Evolutionary conservation across 2,113 vertebrate species (phyloP).

Genomic region (Elanoides forficatus): DNA sequence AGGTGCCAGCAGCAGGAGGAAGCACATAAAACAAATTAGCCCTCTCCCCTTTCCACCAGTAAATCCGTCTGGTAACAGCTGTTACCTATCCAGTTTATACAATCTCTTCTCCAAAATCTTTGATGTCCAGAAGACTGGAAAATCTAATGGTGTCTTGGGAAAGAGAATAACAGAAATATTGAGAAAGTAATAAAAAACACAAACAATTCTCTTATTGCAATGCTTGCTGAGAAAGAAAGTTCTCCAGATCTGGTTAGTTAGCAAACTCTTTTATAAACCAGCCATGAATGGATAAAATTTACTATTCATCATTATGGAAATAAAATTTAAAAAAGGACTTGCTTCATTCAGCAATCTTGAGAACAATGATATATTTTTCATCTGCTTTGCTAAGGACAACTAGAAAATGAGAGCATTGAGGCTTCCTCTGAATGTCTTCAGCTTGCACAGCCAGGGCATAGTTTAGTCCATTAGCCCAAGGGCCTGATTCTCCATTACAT

Average conservation of each 20-base stretch:
- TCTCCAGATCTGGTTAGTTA: not conserved
- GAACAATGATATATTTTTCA: constrained; percentile 6
- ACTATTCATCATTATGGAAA: not conserved
- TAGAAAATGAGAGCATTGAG: not conserved
- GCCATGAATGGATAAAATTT: constrained; percentile 18
- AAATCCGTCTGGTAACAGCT: constrained; percentile 10
- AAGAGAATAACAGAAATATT: constrained; percentile 26
- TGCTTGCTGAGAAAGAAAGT: not conserved
- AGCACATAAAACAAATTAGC: constrained; percentile 23
- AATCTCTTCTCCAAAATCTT: constrained; percentile 20
- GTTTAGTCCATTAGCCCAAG: not conserved
- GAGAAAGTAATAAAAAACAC: not conserved
- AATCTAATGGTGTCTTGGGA: not conserved
- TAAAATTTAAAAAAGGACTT: not conserved
- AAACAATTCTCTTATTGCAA: not conserved
- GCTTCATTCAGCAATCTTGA: not conserved
- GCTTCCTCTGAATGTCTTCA: not conserved
- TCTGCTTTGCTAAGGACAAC: not conserved
- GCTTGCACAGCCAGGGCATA: not conserved
- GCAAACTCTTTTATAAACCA: not conserved
- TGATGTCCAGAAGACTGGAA: constrained; percentile 8
- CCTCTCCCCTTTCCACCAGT: constrained; percentile 13
- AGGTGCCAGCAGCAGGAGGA: not conserved
- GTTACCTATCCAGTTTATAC: constrained; percentile 39
- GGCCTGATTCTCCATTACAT: not conserved